A percentile compares a stretch with the other conserved stretches of the same genome.
Conservation (phyloP, 2,888 invertebrate genomes). For the Rhyacophila evoluta region DNA sequence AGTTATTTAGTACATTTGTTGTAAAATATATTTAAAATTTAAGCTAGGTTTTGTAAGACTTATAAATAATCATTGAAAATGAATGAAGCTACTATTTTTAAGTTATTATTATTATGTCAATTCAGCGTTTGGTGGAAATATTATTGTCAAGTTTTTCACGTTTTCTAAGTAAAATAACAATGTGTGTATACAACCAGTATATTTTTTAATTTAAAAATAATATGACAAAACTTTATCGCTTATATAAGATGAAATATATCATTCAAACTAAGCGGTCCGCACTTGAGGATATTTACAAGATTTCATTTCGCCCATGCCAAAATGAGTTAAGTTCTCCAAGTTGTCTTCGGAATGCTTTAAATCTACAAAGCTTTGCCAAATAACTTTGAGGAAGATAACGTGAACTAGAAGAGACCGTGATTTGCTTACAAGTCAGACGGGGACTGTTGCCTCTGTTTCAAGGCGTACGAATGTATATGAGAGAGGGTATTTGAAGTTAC, state of each 20-base stretch:
- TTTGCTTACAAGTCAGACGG: conserved; percentile 37
- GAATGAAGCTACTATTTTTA: too few relatives aligned
- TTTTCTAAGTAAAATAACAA: too few relatives aligned
- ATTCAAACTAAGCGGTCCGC: conserved; percentile 32
- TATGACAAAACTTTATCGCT: not conserved
- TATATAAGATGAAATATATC: not conserved
- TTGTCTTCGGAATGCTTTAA: conserved; percentile 46
- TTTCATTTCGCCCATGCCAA: conserved; percentile 28
- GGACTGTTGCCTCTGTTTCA: conserved; percentile 2
- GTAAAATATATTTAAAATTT: too few relatives aligned
- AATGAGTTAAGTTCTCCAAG: conserved; percentile 43
- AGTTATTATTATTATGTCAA: too few relatives aligned
- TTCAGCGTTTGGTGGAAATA: too few relatives aligned
- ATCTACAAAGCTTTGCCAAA: conserved; percentile 50
- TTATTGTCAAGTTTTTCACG: too few relatives aligned
- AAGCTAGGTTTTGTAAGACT: too few relatives aligned
- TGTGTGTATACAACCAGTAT: too few relatives aligned
- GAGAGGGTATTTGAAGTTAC: not conserved
- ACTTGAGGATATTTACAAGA: conserved; percentile 36
- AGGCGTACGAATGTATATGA: not conserved
- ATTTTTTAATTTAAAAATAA: too few relatives aligned
- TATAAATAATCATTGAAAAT: too few relatives aligned
- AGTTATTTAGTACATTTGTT: too few relatives aligned
- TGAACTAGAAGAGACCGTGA: conserved; percentile 40
- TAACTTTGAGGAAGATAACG: conserved; percentile 45